Evolutionary conservation across 1,140 invertebrate genomes (phyloP).

Genomic region (Drosophila fuyamai): DNA sequence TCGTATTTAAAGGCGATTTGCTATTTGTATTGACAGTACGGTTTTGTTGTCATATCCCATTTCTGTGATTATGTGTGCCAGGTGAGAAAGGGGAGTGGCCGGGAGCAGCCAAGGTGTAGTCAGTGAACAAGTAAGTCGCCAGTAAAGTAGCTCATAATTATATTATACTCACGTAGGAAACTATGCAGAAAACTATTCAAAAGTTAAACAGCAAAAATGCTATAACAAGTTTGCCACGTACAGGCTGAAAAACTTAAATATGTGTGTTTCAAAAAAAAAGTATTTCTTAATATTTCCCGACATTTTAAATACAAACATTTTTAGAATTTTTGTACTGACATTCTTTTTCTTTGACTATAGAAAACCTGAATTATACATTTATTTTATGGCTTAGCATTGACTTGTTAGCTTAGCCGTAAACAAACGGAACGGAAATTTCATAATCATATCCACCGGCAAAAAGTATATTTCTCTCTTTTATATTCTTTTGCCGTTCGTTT

Average conservation of each 20-base stretch:
- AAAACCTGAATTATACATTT: neutral
- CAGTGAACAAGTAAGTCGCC: constrained; percentile 60
- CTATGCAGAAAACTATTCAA: constrained; percentile 71
- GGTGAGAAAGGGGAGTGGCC: constrained; percentile 36
- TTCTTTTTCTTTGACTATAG: no score
- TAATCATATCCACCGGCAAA: constrained; percentile 62
- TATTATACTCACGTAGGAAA: constrained; percentile 80
- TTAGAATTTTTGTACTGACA: no score
- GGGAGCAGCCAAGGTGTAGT: constrained; percentile 35
- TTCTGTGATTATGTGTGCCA: constrained; percentile 58
- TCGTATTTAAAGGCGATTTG: constrained; percentile 76
- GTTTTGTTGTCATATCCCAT: constrained; percentile 49
- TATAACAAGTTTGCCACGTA: constrained; percentile 9
- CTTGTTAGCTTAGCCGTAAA: constrained; percentile 45
- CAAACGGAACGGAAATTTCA: constrained; percentile 74
- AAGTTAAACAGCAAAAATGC: constrained; percentile 44
- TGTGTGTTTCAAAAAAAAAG: no score
- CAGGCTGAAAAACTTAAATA: neutral
- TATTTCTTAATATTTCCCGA: no score
- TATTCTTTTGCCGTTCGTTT: constrained; percentile 33
- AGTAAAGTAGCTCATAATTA: constrained; percentile 80
- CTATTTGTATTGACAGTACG: constrained; percentile 48
- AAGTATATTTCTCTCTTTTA: constrained; percentile 49
- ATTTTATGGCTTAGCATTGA: constrained; percentile 38
- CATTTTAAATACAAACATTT: no score